Evolutionary conservation across 2,113 vertebrate genomes (phyloP).

Genomic region (Mohoua ochrocephala): DNA sequence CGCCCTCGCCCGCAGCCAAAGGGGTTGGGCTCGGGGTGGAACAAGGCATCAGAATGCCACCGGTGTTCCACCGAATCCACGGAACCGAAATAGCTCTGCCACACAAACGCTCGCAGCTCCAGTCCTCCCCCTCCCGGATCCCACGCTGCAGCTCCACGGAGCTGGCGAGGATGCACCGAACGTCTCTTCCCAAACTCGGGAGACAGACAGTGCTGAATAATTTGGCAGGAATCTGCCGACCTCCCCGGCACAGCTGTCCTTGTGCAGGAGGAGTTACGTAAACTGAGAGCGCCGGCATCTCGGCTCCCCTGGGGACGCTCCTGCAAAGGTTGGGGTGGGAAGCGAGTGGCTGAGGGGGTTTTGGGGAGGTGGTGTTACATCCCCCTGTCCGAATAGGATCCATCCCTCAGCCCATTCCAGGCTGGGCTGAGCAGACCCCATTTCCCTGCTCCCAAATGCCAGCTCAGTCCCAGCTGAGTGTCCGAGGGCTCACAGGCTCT

Average conservation of each 20-base stretch:
- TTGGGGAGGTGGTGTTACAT: not conserved
- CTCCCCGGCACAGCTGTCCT: slow-evolving; percentile 36
- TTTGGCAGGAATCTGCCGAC: not conserved
- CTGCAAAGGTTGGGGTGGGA: not conserved
- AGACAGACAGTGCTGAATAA: slow-evolving; percentile 47
- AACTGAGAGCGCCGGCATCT: not conserved
- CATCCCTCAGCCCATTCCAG: accelerated
- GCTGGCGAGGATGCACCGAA: slow-evolving; percentile 1
- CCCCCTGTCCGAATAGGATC: not conserved
- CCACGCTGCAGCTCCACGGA: not conserved
- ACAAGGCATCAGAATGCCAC: not conserved
- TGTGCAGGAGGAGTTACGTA: not conserved
- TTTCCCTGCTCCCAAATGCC: not conserved
- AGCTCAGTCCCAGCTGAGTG: not conserved
- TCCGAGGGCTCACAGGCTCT: accelerated
- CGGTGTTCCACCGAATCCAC: not conserved
- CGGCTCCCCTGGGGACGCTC: not conserved
- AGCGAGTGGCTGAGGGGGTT: not conserved
- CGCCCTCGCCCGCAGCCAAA: not conserved
- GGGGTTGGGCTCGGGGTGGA: not conserved
- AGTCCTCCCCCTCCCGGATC: not conserved
- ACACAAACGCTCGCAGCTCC: not conserved
- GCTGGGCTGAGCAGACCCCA: not conserved
- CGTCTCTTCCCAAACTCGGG: not conserved
- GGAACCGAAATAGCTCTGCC: not conserved